phyloP scores from a whole-genome alignment of 2,797 vertebrate species.

The Oreochromis mossambicus region DNA sequence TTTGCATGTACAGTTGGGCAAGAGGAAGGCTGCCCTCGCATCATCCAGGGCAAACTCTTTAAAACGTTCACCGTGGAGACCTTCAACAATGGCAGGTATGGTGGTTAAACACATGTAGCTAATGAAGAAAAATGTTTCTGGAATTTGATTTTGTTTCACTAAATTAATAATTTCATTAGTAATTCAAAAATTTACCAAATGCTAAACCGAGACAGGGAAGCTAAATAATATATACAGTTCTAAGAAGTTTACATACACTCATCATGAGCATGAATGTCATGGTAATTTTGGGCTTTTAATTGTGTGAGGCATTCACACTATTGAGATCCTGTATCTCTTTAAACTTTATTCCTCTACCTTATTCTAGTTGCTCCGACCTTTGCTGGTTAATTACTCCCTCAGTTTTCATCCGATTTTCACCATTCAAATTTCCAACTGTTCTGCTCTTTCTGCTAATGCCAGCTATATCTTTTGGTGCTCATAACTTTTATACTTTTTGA shows the following conservation, averaged over 20 bases:
- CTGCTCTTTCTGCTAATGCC: no score
- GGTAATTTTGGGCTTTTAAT: neutral
- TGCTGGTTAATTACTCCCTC: no score
- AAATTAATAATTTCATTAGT: neutral
- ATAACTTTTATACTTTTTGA: no score
- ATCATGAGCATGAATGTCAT: neutral
- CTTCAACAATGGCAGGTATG: slow-evolving; percentile 85
- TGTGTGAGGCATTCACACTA: no score
- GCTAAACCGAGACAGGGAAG: neutral
- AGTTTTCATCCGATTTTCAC: no score
- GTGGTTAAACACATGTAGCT: neutral
- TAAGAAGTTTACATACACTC: neutral
- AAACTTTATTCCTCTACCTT: no score
- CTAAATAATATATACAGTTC: neutral
- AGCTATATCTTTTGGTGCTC: no score
- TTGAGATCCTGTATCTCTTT: no score
- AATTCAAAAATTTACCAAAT: neutral
- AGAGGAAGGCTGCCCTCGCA: slow-evolving; percentile 82
- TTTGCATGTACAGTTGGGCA: slow-evolving; percentile 71
- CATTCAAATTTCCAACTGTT: no score
- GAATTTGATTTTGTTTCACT: neutral
- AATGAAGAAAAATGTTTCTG: neutral
- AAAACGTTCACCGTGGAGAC: slow-evolving; percentile 83
- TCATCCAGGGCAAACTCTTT: slow-evolving; percentile 82
- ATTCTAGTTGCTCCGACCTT: no score